A percentile compares a stretch with the other conserved stretches of the same genome.
Conservation (phyloP, 2,797 vertebrate genomes). For the Hipposideros larvatus region DNA sequence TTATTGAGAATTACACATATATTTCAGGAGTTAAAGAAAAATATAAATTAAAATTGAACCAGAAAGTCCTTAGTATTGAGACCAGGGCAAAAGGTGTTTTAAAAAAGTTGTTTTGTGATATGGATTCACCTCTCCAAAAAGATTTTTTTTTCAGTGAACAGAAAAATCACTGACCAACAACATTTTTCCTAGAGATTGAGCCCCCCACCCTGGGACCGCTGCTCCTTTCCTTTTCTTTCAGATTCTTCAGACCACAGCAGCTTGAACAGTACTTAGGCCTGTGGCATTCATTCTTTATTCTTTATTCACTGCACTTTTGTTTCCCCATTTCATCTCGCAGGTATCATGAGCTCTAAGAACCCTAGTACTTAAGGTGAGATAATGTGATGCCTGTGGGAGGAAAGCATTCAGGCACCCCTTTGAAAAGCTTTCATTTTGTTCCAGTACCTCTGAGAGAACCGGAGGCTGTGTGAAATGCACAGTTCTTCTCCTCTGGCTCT, state of each 20-base stretch:
- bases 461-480: neutral
- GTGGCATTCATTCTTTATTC: neutral
- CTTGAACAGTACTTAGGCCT: neutral
- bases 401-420: neutral
- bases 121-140: neutral
- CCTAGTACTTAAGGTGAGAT: neutral
- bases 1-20: neutral
- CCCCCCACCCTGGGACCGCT: rapidly evolving
- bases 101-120: neutral
- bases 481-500: too few relatives aligned
- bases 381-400: neutral
- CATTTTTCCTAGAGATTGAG: neutral
- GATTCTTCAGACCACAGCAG: neutral
- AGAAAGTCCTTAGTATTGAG: neutral
- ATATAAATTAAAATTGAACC: neutral
- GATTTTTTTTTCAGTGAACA: neutral
- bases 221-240: neutral
- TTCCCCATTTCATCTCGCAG: neutral
- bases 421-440: neutral
- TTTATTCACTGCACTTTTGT: neutral
- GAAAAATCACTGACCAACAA: neutral
- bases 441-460: neutral
- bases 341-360: neutral
- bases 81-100: neutral
- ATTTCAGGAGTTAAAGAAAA: neutral